These are phyloP conservation scores for Schizaphis graminum DNA, from an alignment of 2,888 invertebrate species.

Conservation along the genomic window DNA sequence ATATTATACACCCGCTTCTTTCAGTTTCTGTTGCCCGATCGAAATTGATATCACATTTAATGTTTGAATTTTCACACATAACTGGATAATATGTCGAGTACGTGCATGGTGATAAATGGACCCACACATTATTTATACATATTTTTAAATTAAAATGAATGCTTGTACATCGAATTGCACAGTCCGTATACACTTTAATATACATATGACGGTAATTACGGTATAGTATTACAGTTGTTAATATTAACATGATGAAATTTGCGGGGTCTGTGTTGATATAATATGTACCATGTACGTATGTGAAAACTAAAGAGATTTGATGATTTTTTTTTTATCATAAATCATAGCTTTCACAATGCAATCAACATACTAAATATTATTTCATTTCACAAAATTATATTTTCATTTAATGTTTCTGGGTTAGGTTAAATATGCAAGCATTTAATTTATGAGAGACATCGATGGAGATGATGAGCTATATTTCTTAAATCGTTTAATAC, in stretches of 20 bases:
- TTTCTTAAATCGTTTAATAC: not conserved
- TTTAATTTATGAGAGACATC: not conserved
- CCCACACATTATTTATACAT: not conserved
- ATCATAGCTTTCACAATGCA: constrained; percentile 15
- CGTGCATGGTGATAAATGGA: not conserved
- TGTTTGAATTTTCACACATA: not conserved
- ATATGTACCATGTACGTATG: not conserved
- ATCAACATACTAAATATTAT: not conserved
- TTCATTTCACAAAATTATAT: not conserved
- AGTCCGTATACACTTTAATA: not conserved
- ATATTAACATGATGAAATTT: not conserved
- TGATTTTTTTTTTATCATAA: not conserved
- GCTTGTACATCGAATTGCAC: not conserved
- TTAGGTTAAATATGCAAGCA: not conserved
- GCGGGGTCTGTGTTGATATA: not conserved
- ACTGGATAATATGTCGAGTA: not conserved
- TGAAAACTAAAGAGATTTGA: not conserved
- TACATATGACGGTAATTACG: not conserved
- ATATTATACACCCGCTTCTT: not conserved
- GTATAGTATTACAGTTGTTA: not conserved
- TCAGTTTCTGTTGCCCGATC: not conserved
- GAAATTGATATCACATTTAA: not conserved
- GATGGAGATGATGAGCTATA: not conserved
- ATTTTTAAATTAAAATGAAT: not conserved
- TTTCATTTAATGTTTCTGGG: not conserved